phyloP scores from a whole-genome alignment of 2,888 invertebrate species.

The Eugnorisma glareosa region DNA sequence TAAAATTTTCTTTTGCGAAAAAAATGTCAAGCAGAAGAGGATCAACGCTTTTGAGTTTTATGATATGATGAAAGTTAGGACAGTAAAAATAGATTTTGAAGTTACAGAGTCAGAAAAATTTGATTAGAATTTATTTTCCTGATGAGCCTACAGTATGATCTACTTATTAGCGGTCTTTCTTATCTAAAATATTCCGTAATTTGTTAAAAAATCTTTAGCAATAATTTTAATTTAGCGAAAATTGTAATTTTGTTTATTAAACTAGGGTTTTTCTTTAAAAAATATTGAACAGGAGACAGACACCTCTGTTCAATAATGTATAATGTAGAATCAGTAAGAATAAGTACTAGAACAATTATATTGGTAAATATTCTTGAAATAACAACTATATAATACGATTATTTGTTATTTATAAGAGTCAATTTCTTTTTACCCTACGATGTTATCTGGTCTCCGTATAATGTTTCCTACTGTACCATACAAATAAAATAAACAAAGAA shows the following conservation, averaged over 20 bases:
- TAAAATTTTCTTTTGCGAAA: conserved; percentile 60
- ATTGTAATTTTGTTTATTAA: background rate
- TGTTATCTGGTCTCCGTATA: background rate
- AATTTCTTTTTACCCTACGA: background rate
- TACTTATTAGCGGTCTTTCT: conserved; percentile 23
- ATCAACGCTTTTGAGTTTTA: conserved; percentile 56
- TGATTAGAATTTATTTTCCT: conserved; percentile 46
- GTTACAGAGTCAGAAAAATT: conserved; percentile 43
- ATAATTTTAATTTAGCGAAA: background rate
- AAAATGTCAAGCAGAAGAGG: conserved; percentile 41
- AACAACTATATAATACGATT: background rate
- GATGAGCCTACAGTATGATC: conserved; percentile 11
- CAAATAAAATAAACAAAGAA: conserved; percentile 10
- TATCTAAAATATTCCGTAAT: conserved; percentile 14
- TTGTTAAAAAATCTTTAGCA: background rate
- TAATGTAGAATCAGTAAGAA: background rate
- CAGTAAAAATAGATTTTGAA: conserved; percentile 51
- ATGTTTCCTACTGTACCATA: background rate
- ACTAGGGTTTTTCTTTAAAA: background rate
- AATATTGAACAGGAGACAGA: background rate
- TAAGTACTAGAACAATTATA: background rate
- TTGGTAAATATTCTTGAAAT: background rate
- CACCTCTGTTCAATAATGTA: background rate
- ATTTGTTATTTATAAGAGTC: background rate
- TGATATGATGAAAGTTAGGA: conserved; percentile 57